Conservation (phyloP, 2,113 vertebrate genomes). For the Seriola rivoliana region DNA sequence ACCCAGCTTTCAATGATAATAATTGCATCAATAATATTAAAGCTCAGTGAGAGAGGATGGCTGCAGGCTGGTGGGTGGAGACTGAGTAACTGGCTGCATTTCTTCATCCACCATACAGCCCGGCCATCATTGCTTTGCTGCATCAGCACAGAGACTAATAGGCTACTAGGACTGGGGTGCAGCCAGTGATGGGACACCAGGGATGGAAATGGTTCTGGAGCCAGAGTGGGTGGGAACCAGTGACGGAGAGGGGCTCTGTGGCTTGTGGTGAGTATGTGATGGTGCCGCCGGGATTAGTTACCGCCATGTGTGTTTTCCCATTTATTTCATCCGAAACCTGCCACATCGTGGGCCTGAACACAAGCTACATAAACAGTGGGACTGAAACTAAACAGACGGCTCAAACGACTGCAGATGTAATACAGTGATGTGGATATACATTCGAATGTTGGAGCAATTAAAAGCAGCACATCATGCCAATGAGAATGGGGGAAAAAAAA, state of each 20-base stretch:
- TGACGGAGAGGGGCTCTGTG: slow-evolving; percentile 58
- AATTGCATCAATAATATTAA: slow-evolving; percentile 57
- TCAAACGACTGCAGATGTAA: slow-evolving; percentile 42
- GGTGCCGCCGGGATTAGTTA: slow-evolving; percentile 74
- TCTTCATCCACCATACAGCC: slow-evolving; percentile 42
- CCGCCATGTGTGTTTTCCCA: slow-evolving; percentile 74
- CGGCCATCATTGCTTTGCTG: slow-evolving; percentile 55
- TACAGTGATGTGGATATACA: slow-evolving; percentile 31
- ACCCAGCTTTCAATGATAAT: slow-evolving; percentile 55
- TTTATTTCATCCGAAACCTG: slow-evolving; percentile 71
- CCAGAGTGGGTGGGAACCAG: slow-evolving; percentile 68
- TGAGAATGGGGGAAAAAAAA: slow-evolving; percentile 30
- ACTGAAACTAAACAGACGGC: slow-evolving; percentile 60
- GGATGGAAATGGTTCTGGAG: slow-evolving; percentile 59
- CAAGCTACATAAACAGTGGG: slow-evolving; percentile 66
- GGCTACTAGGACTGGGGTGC: slow-evolving; percentile 46
- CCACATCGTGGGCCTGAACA: slow-evolving; percentile 64
- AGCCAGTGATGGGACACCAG: slow-evolving; percentile 56
- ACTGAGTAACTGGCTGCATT: slow-evolving; percentile 34
- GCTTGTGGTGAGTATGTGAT: slow-evolving; percentile 72
- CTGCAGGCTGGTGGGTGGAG: slow-evolving; percentile 35
- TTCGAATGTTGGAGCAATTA: slow-evolving; percentile 44
- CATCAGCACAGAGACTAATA: slow-evolving; percentile 66
- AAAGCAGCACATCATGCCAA: slow-evolving; percentile 25
- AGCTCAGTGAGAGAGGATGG: slow-evolving; percentile 21